Percentiles rank a stretch among this genome's conserved stretches.
Evolutionary conservation across 2,113 vertebrate genomes (phyloP).

Genomic region (Piaya cayana): DNA sequence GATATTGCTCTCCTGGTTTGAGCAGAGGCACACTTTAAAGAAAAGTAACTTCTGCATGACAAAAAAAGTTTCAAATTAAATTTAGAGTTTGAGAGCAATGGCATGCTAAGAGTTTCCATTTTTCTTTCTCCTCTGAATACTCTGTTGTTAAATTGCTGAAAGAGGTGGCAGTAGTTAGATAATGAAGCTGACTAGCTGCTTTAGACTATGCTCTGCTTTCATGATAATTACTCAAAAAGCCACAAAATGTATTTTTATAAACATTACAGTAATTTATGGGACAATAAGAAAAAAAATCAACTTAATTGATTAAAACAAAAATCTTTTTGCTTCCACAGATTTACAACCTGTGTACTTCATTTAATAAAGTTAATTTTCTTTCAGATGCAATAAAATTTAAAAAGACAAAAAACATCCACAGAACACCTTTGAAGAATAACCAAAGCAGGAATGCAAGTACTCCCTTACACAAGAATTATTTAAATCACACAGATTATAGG

Average conservation of each 20-base stretch:
- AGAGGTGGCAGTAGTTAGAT: not conserved
- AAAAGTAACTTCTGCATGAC: not conserved
- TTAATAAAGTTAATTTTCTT: not conserved
- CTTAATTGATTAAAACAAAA: not conserved
- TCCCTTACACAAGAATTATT: conserved; percentile 10
- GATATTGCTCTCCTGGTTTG: not conserved
- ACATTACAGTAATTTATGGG: not conserved
- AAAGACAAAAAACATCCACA: not conserved
- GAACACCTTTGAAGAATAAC: not conserved
- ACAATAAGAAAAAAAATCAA: not conserved
- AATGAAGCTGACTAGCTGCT: not conserved
- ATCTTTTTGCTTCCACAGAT: not conserved
- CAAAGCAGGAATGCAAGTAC: not conserved
- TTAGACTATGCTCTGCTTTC: not conserved
- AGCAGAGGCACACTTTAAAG: not conserved
- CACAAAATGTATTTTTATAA: not conserved
- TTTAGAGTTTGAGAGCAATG: not conserved
- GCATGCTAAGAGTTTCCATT: not conserved
- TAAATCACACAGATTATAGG: conserved; percentile 44
- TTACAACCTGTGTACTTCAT: not conserved
- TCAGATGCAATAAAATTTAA: not conserved
- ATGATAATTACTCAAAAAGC: not conserved
- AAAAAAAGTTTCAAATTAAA: not conserved
- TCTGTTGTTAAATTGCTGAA: not conserved
- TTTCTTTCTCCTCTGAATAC: not conserved